Conservation (phyloP, 2,113 vertebrate species). For the Pseudorectes ferrugineus region DNA sequence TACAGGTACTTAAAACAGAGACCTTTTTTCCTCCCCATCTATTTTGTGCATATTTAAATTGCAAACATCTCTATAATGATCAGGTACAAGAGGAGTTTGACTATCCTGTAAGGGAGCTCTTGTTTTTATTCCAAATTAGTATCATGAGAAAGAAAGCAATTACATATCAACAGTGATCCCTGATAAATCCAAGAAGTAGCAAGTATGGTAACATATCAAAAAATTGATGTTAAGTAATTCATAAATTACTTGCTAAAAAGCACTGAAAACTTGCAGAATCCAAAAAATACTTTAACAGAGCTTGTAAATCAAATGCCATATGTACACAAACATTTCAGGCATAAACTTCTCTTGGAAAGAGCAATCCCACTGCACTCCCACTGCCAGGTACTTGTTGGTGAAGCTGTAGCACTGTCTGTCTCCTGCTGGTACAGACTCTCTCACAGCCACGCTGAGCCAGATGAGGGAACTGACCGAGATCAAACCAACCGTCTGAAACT, state of each 20-base stretch:
- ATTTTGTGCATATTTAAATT: background rate
- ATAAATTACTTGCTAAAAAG: background rate
- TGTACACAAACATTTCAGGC: background rate
- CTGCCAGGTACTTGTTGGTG: background rate
- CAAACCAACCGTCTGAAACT: background rate
- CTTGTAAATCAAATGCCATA: background rate
- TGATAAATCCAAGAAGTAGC: background rate
- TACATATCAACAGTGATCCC: background rate
- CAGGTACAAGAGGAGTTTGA: background rate
- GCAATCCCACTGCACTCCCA: background rate
- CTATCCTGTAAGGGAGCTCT: background rate
- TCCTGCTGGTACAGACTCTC: background rate
- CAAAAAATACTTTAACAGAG: background rate
- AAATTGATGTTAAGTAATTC: background rate
- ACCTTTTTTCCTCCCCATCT: fast-evolving
- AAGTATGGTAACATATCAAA: background rate
- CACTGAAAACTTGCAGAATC: background rate
- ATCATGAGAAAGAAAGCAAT: background rate
- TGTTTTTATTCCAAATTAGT: background rate
- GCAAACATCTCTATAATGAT: background rate
- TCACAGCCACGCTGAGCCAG: background rate
- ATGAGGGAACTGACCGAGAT: background rate
- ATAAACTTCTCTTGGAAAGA: background rate
- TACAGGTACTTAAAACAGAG: background rate
- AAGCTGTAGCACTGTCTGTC: background rate